phyloP scores from a whole-genome alignment of 2,888 invertebrate genomes.

The Matsumyia berberina region DNA sequence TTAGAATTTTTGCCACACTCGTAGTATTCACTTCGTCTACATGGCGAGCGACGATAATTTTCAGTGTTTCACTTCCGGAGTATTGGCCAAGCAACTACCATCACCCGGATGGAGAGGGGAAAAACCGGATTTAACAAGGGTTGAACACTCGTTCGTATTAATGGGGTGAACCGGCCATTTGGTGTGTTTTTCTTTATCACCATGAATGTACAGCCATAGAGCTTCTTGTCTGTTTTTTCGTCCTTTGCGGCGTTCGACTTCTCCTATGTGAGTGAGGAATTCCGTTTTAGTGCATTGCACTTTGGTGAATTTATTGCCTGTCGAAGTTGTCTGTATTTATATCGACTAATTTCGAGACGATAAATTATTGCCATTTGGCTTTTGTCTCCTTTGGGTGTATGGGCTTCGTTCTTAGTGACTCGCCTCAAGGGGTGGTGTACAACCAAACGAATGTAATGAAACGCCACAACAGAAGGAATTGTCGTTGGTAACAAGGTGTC shows the following conservation, averaged over 20 bases:
- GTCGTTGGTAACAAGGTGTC: background rate
- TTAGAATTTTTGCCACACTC: conserved; percentile 23
- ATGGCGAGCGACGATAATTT: conserved; percentile 76
- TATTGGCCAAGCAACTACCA: conserved; percentile 76
- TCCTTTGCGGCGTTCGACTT: conserved; percentile 18
- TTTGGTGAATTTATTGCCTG: conserved; percentile 73
- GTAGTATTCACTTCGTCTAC: conserved; percentile 42
- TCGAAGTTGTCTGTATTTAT: conserved; percentile 76
- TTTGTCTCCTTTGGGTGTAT: conserved; percentile 47
- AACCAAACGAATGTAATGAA: conserved; percentile 1
- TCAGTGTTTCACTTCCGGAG: conserved; percentile 78
- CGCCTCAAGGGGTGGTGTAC: conserved; percentile 17
- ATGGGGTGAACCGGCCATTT: conserved; percentile 34
- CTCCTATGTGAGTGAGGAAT: conserved; percentile 48
- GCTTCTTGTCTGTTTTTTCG: conserved; percentile 25
- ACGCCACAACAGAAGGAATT: background rate
- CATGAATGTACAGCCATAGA: conserved; percentile 5
- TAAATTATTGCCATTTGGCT: conserved; percentile 71
- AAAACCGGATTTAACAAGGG: conserved; percentile 54
- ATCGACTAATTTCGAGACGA: conserved; percentile 73
- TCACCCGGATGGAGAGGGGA: conserved; percentile 12
- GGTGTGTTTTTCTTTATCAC: conserved; percentile 21
- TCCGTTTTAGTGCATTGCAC: conserved; percentile 75
- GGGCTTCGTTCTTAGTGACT: conserved; percentile 31
- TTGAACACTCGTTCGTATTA: conserved; percentile 26